Base-by-base conservation (phyloP, 2,797 vertebrate genomes). In the Galago senegalensis region DNA sequence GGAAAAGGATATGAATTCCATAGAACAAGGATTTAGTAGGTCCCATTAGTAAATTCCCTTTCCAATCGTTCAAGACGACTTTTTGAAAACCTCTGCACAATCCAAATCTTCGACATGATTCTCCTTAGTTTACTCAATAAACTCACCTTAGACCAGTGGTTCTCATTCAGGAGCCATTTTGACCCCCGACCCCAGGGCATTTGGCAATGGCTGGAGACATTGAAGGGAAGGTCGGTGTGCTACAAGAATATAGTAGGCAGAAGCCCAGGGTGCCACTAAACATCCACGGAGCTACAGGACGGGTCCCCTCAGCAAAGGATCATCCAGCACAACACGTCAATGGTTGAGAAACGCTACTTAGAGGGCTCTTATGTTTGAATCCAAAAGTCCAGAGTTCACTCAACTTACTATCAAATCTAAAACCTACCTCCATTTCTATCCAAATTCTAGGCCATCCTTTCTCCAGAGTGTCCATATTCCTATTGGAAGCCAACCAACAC, bases 1-100 rank as follows among this genome's bases (percentile, higher is more conserved):
- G 67, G 23, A 90, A 91, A 93, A 91, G 8, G 17, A 69, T 17
- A 81, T 27, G 67, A 40, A 83, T 85, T 85, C 34, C 82, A 94
- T 0, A 77, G 25, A 76, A 58, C 4, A 63, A 56, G 37, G 37
- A 92, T 37, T 2, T 31, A 73, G 21, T 34, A 8, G 31, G 13
- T 34, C 12, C 49, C 18, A 31, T 18, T 87, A 3, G 21, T 63
- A 93, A 82, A 92, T 67, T 87, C 60, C 17, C 69, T 96, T 84
- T 81, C 77, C 67, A 56, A 56, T 21, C 73, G 53, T 43, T 93
- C 86, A 93, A 37, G 11, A 16, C 34, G 27, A 90, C 31, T 34
- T 76, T 91, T 37, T 46, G 70, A 89, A 87, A 87, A 10, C 13
- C 10, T 65, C 60, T 13, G 31, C 17, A 49, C 43, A 84, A 75